Evolutionary conservation across 2,888 invertebrate genomes (phyloP).

Genomic region (Schizaphis graminum): DNA sequence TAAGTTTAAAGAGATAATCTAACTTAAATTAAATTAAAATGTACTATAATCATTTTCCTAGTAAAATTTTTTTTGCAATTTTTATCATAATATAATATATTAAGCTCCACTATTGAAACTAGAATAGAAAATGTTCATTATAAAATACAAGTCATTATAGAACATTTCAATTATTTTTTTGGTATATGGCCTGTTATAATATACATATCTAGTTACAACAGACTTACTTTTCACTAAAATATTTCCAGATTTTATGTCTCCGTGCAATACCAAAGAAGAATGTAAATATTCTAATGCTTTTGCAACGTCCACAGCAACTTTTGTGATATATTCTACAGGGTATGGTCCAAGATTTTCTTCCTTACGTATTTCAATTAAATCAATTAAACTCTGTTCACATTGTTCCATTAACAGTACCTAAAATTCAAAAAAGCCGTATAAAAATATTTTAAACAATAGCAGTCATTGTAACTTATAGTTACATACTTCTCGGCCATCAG

Average conservation of each 20-base stretch:
- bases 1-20: background rate
- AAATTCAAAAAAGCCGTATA: background rate
- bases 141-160: too few species aligned
- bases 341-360: slow-evolving; percentile 76
- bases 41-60: too few species aligned
- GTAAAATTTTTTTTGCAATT: too few species aligned
- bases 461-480: background rate
- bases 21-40: background rate
- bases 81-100: too few species aligned
- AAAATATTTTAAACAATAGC: background rate
- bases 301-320: slow-evolving; percentile 78
- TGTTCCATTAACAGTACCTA: slow-evolving; percentile 83
- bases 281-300: slow-evolving; percentile 85
- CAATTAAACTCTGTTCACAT: slow-evolving; percentile 80
- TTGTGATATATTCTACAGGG: slow-evolving; percentile 76
- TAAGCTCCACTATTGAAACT: too few species aligned
- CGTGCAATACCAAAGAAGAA: slow-evolving; percentile 80
- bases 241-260: slow-evolving; percentile 88
- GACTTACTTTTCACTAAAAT: slow-evolving; percentile 77
- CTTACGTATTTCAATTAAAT: slow-evolving; percentile 79
- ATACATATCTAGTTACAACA: background rate
- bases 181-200: background rate
- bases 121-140: too few species aligned
- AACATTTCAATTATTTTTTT: background rate
- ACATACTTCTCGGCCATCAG: slow-evolving; percentile 73